Base-by-base conservation (phyloP, 2,113 vertebrate species). In the Synchiropus splendidus region DNA sequence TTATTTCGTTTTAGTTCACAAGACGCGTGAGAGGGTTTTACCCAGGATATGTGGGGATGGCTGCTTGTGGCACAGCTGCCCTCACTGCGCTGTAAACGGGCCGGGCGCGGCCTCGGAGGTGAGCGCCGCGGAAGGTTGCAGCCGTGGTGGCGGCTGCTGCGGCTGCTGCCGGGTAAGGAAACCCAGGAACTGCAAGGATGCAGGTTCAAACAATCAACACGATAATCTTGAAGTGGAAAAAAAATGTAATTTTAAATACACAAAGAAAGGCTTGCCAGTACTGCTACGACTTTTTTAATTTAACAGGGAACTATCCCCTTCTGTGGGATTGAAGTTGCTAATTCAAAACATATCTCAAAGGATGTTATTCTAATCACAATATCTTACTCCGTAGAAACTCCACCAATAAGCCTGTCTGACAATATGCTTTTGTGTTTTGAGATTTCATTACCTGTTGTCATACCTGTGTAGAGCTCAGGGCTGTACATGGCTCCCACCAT, bases 391-490 rank as follows among this genome's bases (percentile, higher is more conserved):
- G n/a, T n/a, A n/a, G n/a, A n/a, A n/a, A n/a, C n/a, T n/a, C n/a
- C n/a, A n/a, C n/a, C n/a, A n/a, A n/a, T n/a, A n/a, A n/a, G n/a
- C n/a, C n/a, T n/a, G n/a, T n/a, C n/a, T n/a, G n/a, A n/a, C n/a
- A n/a, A n/a, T n/a, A n/a, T n/a, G n/a, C n/a, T n/a, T n/a, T n/a
- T n/a, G n/a, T n/a, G n/a, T n/a, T n/a, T n/a, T n/a, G n/a, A n/a
- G n/a, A n/a, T n/a, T n/a, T n/a, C n/a, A 1, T 12, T 4, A 6
- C 5, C 12, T 30, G 11, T 14, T 9, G 8, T 43, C 46, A 21
- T 62, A 95, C 94, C 96, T 87, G 96, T 94, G 73, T 99, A 99
- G 73, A 99, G 90, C 79, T 99, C 96, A n/a, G 96, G 96, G 46
- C 91, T 93, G 70, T 99, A 99, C 66, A 99, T 91, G 54, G 94